These are phyloP conservation scores for Mesitornis unicolor DNA, from an alignment of 2,113 vertebrate species.

Conservation along the genomic window DNA sequence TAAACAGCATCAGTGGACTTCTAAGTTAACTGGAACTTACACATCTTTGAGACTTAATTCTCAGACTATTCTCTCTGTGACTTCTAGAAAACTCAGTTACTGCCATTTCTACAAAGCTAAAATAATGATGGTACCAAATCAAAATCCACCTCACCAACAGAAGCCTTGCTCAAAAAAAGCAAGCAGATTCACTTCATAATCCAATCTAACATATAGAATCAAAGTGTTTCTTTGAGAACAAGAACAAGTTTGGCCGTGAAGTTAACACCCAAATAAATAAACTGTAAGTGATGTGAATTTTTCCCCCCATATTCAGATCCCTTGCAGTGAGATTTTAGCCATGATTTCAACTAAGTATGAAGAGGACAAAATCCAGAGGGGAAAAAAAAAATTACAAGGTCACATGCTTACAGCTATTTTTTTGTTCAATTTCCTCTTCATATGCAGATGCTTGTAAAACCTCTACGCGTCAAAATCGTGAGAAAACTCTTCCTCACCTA, in stretches of 20 bases:
- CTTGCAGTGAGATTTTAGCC: not conserved
- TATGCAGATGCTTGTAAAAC: not conserved
- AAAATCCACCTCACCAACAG: not conserved
- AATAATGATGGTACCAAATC: not conserved
- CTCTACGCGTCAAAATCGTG: not conserved
- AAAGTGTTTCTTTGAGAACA: not conserved
- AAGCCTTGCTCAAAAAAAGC: not conserved
- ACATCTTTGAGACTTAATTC: not conserved
- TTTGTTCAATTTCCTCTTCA: not conserved
- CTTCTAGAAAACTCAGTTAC: not conserved
- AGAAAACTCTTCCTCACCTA: not conserved
- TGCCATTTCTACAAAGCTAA: not conserved
- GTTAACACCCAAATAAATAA: not conserved
- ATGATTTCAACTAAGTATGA: not conserved
- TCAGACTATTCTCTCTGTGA: not conserved
- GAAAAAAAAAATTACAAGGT: not conserved
- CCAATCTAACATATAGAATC: not conserved
- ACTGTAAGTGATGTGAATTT: fast-evolving
- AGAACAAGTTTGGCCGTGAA: not conserved
- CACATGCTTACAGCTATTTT: not conserved
- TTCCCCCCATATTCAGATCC: not conserved
- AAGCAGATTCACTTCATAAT: not conserved
- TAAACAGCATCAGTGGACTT: not conserved
- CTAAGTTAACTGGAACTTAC: not conserved
- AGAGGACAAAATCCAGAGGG: not conserved